These are phyloP conservation scores for Chrysochloris asiatica DNA, from an alignment of 2,113 vertebrate genomes.

Conservation along the genomic window DNA sequence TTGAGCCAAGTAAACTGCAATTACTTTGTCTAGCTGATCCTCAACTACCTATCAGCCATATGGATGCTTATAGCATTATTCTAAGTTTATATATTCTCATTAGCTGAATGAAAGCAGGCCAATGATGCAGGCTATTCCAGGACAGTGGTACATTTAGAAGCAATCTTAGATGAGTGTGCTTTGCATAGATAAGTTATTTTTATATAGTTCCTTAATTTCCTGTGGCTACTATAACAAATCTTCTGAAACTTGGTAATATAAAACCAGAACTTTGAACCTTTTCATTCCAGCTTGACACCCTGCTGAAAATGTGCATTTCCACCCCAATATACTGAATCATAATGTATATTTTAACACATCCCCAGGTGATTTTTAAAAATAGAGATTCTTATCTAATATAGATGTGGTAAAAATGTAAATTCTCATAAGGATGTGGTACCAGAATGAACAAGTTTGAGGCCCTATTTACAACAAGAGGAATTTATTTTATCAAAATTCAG, in stretches of 20 bases:
- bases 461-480: not conserved
- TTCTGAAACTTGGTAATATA: not conserved
- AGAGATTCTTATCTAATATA: too few species aligned
- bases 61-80: not conserved
- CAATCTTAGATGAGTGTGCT: not conserved
- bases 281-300: too few species aligned
- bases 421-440: too few species aligned
- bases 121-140: not conserved
- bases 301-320: too few species aligned
- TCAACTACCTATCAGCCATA: not conserved
- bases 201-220: not conserved
- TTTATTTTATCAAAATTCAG: not conserved
- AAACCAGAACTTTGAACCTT: not conserved
- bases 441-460: too few species aligned
- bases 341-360: too few species aligned
- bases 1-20: slow-evolving; percentile 1
- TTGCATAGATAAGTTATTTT: not conserved
- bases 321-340: too few species aligned
- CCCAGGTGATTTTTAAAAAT: too few species aligned
- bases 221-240: not conserved
- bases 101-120: not conserved
- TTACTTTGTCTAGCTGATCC: not conserved
- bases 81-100: not conserved
- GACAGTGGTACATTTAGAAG: not conserved
- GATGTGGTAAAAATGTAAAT: too few species aligned